These are phyloP conservation scores for Ectemnius continuus DNA, from an alignment of 2,888 invertebrate genomes.

Conservation along the genomic window DNA sequence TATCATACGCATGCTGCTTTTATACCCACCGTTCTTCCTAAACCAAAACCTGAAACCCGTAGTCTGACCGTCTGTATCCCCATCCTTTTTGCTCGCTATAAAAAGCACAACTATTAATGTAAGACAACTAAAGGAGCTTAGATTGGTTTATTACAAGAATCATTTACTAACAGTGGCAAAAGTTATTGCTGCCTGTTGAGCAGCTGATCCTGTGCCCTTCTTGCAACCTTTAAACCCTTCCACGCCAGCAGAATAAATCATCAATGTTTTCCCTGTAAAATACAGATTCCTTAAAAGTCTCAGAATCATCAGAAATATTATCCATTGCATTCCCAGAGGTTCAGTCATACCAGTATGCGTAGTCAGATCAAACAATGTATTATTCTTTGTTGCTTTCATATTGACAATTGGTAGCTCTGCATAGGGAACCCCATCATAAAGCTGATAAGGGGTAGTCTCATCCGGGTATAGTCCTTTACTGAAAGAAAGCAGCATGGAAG, in stretches of 20 bases:
- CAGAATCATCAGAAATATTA: neutral
- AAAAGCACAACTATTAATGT: conserved; percentile 15
- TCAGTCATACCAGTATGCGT: conserved; percentile 83
- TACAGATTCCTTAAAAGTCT: neutral
- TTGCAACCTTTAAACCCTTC: conserved; percentile 97
- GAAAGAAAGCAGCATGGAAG: no score
- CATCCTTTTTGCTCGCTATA: conserved; percentile 80
- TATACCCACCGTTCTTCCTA: conserved; percentile 90
- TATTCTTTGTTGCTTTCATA: conserved; percentile 90
- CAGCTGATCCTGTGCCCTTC: conserved; percentile 98
- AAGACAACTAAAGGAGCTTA: conserved; percentile 3
- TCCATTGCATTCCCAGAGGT: neutral
- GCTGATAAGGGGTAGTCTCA: conserved; percentile 83
- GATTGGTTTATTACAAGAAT: neutral
- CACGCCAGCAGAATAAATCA: conserved; percentile 81
- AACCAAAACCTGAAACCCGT: conserved; percentile 89
- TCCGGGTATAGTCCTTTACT: conserved; percentile 81
- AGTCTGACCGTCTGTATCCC: conserved; percentile 89
- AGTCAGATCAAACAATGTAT: conserved; percentile 90
- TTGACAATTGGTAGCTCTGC: conserved; percentile 90
- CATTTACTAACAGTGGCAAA: conserved; percentile 84
- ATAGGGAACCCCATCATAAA: conserved; percentile 88
- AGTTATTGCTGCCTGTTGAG: conserved; percentile 93
- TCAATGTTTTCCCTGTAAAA: conserved; percentile 17
- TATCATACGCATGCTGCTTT: conserved; percentile 7